Conservation (phyloP, 2,888 invertebrate species). For the Quadriops clusia region DNA sequence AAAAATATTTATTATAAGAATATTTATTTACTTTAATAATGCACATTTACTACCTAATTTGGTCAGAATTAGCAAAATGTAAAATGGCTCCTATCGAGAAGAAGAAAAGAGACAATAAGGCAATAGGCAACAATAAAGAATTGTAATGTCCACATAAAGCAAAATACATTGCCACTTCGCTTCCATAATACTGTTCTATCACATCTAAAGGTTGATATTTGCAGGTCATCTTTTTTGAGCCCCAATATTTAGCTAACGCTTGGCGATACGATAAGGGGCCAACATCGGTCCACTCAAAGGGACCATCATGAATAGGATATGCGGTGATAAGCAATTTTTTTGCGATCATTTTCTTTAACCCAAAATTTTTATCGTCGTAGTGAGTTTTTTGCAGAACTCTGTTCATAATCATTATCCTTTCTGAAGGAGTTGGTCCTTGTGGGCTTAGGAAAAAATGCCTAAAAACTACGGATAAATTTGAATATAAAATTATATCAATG, state of each 20-base stretch:
- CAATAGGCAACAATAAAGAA: conserved; percentile 34
- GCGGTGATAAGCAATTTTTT: conserved; percentile 24
- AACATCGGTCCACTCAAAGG: conserved; percentile 24
- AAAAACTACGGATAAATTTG: too few species aligned
- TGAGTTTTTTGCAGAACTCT: conserved; percentile 23
- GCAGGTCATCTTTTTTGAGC: conserved; percentile 39
- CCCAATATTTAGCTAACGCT: conserved; percentile 46
- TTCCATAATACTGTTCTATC: conserved; percentile 44
- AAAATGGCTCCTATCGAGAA: too few species aligned
- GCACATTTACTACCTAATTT: too few species aligned
- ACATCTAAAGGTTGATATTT: conserved; percentile 49
- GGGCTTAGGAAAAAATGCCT: too few species aligned
- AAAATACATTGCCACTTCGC: conserved; percentile 44
- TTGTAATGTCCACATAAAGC: conserved; percentile 46
- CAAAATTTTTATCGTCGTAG: conserved; percentile 24
- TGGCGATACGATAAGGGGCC: conserved; percentile 31
- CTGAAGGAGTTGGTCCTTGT: conserved; percentile 27
- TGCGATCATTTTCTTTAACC: conserved; percentile 24
- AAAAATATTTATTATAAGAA: too few species aligned
- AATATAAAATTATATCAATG: too few species aligned
- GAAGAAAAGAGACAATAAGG: too few species aligned
- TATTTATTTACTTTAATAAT: too few species aligned
- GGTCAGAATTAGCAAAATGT: too few species aligned
- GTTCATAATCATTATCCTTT: conserved; percentile 28
- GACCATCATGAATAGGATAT: conserved; percentile 32